Conservation (phyloP, 2,797 vertebrate species). For the Enteromius paludinosus region DNA sequence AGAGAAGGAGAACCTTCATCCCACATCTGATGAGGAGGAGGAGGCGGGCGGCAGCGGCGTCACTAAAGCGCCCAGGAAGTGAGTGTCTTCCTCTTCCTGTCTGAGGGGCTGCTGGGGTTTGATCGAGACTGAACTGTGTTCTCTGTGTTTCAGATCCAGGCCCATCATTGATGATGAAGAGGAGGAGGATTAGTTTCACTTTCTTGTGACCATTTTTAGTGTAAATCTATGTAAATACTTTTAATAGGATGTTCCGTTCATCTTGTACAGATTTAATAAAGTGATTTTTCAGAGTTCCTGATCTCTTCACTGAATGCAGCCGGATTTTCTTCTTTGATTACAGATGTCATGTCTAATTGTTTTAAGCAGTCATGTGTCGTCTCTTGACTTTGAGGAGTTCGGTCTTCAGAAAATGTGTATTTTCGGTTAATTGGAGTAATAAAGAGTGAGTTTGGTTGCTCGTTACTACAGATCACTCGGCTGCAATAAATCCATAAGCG, state of each 20-base stretch:
- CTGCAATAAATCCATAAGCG: no score
- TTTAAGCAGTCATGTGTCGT: not conserved
- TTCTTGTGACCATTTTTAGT: constrained; percentile 50
- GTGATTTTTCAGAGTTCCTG: constrained; percentile 30
- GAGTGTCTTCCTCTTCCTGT: constrained; percentile 44
- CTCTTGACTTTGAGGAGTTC: not conserved
- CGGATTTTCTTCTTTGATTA: not conserved
- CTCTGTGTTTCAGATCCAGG: constrained; percentile 66
- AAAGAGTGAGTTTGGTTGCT: not conserved
- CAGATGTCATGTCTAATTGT: not conserved
- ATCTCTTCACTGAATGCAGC: not conserved
- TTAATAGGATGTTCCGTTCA: constrained; percentile 50
- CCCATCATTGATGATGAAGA: constrained; percentile 76
- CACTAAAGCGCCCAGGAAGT: constrained; percentile 79
- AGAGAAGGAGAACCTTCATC: constrained; percentile 83
- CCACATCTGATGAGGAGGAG: constrained; percentile 71
- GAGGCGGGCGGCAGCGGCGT: constrained; percentile 83
- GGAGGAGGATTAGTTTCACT: constrained; percentile 39
- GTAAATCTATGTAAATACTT: constrained; percentile 79
- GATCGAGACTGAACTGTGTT: not conserved
- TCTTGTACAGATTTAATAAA: constrained; percentile 75
- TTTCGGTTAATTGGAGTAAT: not conserved
- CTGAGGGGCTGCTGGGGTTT: not conserved
- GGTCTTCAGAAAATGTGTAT: not conserved
- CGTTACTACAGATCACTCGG: no score